A percentile compares a stretch with the other conserved stretches of the same genome.
Evolutionary conservation across 2,113 vertebrate species (phyloP).

Genomic region (Sprattus sprattus): DNA sequence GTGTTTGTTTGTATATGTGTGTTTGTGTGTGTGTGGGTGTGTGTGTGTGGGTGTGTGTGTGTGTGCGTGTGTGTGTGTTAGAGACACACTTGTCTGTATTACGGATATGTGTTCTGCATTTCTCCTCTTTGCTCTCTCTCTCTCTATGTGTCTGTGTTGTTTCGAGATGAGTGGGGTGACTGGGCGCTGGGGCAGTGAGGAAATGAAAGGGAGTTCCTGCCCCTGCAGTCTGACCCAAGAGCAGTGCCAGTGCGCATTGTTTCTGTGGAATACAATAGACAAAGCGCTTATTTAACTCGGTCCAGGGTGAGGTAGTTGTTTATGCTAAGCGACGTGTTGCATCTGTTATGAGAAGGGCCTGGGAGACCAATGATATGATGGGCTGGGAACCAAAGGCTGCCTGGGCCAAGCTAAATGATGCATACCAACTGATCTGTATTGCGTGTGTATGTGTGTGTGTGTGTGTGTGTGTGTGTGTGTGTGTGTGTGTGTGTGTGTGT

Average conservation of each 20-base stretch:
- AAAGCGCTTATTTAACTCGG: neutral
- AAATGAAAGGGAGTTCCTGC: neutral
- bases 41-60: no score
- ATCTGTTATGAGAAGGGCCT: conserved; percentile 5
- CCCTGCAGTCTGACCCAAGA: conserved; percentile 12
- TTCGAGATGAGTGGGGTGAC: no score
- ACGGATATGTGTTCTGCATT: no score
- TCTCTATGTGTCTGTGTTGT: no score
- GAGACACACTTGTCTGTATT: no score
- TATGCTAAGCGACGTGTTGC: neutral
- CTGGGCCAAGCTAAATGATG: neutral
- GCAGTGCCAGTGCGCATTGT: conserved; percentile 22
- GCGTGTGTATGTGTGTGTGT: no score
- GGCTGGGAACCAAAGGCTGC: neutral
- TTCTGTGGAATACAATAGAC: conserved; percentile 17
- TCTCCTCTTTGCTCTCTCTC: no score
- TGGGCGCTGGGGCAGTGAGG: no score
- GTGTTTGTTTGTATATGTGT: no score
- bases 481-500: neutral
- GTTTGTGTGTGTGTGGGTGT: no score
- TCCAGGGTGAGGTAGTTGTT: neutral
- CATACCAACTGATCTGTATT: no score
- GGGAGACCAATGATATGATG: neutral
- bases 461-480: neutral
- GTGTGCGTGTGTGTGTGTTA: no score